A percentile compares a stretch with the other conserved stretches of the same genome.
Evolutionary conservation across 1,140 invertebrate species (phyloP).

Genomic region (Vollenhovia emeryi): DNA sequence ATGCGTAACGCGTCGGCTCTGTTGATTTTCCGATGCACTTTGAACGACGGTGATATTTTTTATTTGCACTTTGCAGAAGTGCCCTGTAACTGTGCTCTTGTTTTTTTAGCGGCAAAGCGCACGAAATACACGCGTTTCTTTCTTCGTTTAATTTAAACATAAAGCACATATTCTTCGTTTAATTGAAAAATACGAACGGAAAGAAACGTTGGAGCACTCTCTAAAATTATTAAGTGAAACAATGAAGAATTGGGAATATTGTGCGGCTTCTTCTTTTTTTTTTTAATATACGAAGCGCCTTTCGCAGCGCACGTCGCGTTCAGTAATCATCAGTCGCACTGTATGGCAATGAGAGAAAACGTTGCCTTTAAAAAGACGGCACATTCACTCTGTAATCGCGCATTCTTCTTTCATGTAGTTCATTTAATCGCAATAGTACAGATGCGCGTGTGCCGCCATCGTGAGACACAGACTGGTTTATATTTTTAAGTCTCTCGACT

Average conservation of each 20-base stretch:
- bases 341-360: slow-evolving; percentile 43
- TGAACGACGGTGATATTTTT: background rate
- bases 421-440: slow-evolving; percentile 56
- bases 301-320: background rate
- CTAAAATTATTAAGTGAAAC: background rate
- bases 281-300: background rate
- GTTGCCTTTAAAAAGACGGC: slow-evolving; percentile 35
- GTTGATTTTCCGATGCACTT: background rate
- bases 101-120: background rate
- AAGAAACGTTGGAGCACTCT: background rate
- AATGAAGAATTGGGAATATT: background rate
- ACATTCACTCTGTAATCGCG: slow-evolving; percentile 54
- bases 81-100: background rate
- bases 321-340: background rate
- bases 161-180: background rate
- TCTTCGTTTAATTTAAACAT: background rate
- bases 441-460: slow-evolving; percentile 30
- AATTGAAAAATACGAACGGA: background rate
- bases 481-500: slow-evolving; percentile 60
- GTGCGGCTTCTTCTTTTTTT: background rate
- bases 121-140: background rate
- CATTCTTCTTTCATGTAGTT: slow-evolving; percentile 70
- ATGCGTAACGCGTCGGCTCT: background rate
- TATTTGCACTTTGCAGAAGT: background rate
- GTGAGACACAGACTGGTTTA: slow-evolving; percentile 23